Percentiles rank a stretch among this genome's conserved stretches.
Evolutionary conservation across 2,797 vertebrate genomes (phyloP).

Genomic region (Enteromius unitaeniatus): DNA sequence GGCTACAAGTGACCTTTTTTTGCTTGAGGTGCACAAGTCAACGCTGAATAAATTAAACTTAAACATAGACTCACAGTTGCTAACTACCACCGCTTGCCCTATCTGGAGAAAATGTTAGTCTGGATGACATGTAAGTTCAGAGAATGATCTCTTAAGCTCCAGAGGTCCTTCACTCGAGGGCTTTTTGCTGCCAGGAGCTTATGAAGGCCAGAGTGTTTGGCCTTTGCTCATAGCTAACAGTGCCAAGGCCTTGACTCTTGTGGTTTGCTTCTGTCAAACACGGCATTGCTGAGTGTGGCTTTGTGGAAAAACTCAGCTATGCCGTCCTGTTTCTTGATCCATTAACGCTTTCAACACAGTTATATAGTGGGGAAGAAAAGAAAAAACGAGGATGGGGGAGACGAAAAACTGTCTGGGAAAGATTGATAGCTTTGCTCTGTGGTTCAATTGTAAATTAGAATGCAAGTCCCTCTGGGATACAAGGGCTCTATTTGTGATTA

Average conservation of each 20-base stretch:
- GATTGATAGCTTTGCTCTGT: conserved; percentile 98
- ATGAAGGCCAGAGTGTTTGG: conserved; percentile 57
- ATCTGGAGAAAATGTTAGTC: conserved; percentile 39
- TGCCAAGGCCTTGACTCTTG: conserved; percentile 55
- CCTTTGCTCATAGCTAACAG: conserved; percentile 53
- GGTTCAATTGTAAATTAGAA: conserved; percentile 99
- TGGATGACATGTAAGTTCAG: conserved; percentile 37
- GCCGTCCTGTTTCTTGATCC: conserved; percentile 78
- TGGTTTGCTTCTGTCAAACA: conserved; percentile 49
- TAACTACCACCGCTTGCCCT: conserved; percentile 36
- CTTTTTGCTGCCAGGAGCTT: conserved; percentile 46
- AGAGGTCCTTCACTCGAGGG: conserved; percentile 42
- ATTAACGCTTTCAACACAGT: conserved; percentile 89
- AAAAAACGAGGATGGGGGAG: conserved; percentile 61
- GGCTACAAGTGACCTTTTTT: conserved; percentile 18
- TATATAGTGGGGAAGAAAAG: conserved; percentile 82
- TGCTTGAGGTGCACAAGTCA: not conserved
- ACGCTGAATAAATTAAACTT: conserved; percentile 34
- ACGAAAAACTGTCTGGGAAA: conserved; percentile 82
- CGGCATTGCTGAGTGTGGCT: conserved; percentile 35
- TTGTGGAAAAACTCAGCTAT: conserved; percentile 63
- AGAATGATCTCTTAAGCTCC: conserved; percentile 50
- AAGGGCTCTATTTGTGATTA: conserved; percentile 98
- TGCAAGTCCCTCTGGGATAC: conserved; percentile 94
- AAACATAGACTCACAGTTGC: not conserved